Evolutionary conservation across 2,797 vertebrate genomes (phyloP).

Genomic region (Gouania willdenowi): DNA sequence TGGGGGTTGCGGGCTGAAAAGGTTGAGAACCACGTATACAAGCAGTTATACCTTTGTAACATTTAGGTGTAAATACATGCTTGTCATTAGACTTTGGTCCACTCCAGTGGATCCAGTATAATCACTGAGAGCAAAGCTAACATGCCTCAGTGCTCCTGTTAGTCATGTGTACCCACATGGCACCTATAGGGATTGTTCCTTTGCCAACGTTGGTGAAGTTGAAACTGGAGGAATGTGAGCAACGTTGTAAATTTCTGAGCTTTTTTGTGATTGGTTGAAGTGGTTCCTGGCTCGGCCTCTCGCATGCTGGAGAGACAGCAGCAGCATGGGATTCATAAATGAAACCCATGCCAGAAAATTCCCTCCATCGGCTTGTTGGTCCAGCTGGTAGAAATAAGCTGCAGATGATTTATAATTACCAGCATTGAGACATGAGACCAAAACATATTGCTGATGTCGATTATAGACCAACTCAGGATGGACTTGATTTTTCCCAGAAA

Average conservation of each 20-base stretch:
- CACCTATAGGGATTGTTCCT: constrained; percentile 36
- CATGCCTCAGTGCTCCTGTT: no score
- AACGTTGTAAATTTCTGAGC: constrained; percentile 57
- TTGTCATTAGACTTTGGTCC: no score
- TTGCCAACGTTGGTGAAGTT: constrained; percentile 63
- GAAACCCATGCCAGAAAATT: constrained; percentile 64
- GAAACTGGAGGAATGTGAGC: constrained; percentile 59
- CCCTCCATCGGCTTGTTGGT: constrained; percentile 64
- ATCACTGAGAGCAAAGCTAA: no score
- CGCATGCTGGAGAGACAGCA: constrained; percentile 55
- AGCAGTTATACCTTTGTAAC: no score
- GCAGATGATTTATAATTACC: constrained; percentile 65
- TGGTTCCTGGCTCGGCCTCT: constrained; percentile 54
- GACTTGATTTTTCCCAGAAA: constrained; percentile 20
- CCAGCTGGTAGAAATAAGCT: constrained; percentile 73
- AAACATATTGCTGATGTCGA: constrained; percentile 26
- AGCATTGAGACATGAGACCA: constrained; percentile 34
- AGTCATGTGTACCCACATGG: constrained; percentile 48
- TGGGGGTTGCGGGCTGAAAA: no score
- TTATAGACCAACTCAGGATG: constrained; percentile 26
- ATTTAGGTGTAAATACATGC: no score
- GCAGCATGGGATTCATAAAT: constrained; percentile 69
- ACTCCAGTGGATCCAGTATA: no score
- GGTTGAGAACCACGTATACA: no score
- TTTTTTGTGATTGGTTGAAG: constrained; percentile 71